These are phyloP conservation scores for Furnarius figulus DNA, from an alignment of 2,113 vertebrate genomes.

Conservation along the genomic window DNA sequence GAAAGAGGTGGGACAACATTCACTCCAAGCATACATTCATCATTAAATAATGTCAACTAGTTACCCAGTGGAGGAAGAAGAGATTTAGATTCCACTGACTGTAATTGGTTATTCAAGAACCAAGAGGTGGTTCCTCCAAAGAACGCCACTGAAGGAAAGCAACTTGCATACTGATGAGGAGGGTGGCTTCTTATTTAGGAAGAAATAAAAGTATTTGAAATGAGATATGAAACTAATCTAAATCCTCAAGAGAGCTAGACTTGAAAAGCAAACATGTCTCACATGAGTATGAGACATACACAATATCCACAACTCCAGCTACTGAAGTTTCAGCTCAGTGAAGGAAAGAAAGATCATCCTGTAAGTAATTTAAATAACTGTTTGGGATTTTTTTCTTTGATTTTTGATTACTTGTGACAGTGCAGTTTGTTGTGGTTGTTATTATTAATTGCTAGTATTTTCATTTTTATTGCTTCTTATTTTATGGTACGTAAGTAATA, in stretches of 20 bases:
- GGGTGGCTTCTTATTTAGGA: neutral
- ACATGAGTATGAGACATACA: neutral
- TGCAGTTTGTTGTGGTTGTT: neutral
- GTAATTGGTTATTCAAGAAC: fast-evolving
- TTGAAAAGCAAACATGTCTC: neutral
- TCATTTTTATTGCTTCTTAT: neutral
- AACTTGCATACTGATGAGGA: neutral
- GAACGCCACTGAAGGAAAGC: neutral
- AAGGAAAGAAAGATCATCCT: neutral
- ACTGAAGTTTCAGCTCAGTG: neutral
- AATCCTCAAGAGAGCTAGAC: neutral
- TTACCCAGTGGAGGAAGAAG: neutral
- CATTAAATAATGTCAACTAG: neutral
- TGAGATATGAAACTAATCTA: neutral
- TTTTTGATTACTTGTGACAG: neutral
- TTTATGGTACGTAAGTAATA: neutral
- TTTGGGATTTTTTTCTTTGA: neutral
- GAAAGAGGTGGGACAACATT: neutral
- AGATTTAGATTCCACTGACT: neutral
- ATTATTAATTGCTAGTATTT: neutral
- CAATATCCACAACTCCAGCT: neutral
- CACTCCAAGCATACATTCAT: neutral
- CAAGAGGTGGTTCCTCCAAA: neutral
- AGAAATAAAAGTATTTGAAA: neutral
- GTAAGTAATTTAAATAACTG: neutral